Percentiles rank a stretch among this genome's conserved stretches.
Conservation (phyloP, 2,888 invertebrate species). For the Carpatolechia fugitivella region DNA sequence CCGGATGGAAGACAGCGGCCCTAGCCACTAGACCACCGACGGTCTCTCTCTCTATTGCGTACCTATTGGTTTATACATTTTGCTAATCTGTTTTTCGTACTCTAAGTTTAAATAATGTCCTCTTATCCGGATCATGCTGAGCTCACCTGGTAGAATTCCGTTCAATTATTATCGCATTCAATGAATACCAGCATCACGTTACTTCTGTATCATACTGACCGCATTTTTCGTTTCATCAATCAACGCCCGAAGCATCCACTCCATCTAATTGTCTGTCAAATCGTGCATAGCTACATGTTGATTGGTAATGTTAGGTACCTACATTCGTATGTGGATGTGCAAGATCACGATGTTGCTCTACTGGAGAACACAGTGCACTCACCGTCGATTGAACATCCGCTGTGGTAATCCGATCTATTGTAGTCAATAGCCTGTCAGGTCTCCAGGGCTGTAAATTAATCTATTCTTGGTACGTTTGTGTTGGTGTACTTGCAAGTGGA, state of each 20-base stretch:
- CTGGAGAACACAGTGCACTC: neutral
- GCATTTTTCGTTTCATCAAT: conserved; percentile 4
- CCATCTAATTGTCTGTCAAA: neutral
- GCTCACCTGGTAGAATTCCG: neutral
- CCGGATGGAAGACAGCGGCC: too few relatives aligned
- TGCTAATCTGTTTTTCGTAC: neutral
- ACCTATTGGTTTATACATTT: too few relatives aligned
- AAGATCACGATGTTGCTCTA: neutral
- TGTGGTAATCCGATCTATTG: conserved; percentile 8
- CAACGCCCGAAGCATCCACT: neutral
- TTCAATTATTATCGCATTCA: neutral
- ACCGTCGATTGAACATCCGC: conserved; percentile 8
- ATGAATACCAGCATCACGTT: neutral
- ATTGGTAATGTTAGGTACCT: neutral
- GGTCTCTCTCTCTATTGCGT: too few relatives aligned
- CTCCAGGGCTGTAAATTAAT: conserved; percentile 9
- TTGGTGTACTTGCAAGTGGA: neutral
- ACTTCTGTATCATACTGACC: conserved; percentile 4
- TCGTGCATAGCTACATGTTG: neutral
- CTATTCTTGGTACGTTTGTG: neutral
- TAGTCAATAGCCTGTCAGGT: conserved; percentile 7
- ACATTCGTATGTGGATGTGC: neutral
- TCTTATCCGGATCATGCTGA: neutral
- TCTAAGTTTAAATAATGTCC: neutral
- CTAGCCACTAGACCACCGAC: too few relatives aligned